Percentiles rank a stretch among this genome's conserved stretches.
Conservation (phyloP, 1,140 invertebrate genomes). For the Bombus haemorrhoidalis region DNA sequence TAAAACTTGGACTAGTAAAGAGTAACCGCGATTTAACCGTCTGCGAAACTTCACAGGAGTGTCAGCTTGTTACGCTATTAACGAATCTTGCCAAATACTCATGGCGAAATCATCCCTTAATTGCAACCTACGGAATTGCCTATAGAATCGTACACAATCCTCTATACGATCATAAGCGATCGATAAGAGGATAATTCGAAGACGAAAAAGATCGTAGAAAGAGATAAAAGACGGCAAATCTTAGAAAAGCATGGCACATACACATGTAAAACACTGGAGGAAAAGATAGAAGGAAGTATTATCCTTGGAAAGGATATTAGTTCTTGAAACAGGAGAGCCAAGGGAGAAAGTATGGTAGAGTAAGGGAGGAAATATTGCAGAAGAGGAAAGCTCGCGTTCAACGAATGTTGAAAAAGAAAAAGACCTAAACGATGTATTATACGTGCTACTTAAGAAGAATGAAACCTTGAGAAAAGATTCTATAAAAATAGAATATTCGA, state of each 20-base stretch:
- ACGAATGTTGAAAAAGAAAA: not conserved
- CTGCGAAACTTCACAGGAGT: not conserved
- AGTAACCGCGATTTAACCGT: constrained; percentile 19
- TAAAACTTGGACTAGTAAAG: constrained; percentile 22
- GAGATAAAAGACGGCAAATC: too few relatives aligned
- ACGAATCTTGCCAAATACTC: not conserved
- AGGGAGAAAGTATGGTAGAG: not conserved
- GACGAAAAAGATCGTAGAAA: too few relatives aligned
- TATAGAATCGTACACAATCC: too few relatives aligned
- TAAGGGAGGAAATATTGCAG: too few relatives aligned
- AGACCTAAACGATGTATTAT: not conserved
- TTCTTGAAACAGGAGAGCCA: too few relatives aligned
- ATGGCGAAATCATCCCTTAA: too few relatives aligned
- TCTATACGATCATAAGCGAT: too few relatives aligned
- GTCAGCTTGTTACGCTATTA: not conserved
- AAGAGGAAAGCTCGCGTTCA: not conserved
- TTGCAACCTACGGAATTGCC: too few relatives aligned
- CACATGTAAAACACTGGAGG: not conserved
- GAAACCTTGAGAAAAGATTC: not conserved
- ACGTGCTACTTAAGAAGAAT: too few relatives aligned
- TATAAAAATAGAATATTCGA: not conserved
- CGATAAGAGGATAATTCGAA: too few relatives aligned
- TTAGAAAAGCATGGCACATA: too few relatives aligned
- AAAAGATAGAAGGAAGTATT: not conserved
- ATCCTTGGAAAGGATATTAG: not conserved